Evolutionary conservation across 1,140 invertebrate genomes (phyloP), one percentile per base, ranked within the genome.

Genomic region (Drosophila sulfurigaster): DNA sequence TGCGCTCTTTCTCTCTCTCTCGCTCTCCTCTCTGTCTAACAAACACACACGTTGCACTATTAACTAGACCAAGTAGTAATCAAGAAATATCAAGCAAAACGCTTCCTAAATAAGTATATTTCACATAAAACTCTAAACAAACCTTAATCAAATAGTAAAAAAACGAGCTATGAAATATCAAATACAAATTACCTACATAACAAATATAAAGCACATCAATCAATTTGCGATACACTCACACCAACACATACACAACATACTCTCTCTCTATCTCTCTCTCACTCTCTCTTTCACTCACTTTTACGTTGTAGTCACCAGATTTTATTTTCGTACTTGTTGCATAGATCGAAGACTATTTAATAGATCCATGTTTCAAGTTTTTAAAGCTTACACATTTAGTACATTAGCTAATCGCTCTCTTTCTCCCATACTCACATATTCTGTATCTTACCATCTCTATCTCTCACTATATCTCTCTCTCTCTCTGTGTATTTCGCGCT

Each of bases 151-250:
- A 85, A 54, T 72, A 89, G 71, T 71, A 56, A 66, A 82, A 82
- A 87, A 88, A 80, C 60, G 83, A 88, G 83, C 83, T 88, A 88
- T 88, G 85, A 89, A 89, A 79, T 89, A 89, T 90, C 72, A 89
- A 89, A 75, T 90, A 86, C 87, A 86, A 90, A 86, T 54, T 80
- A 90, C 62, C 60, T 73, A 75, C 85, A 88, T 89, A 88, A 86
- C 73, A 85, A 91, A 89, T 81, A 89, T 68, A 90, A 89, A 90
- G 85, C 85, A 89, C 85, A 89, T 85, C 59, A 75, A 81, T 30
- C 73, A 69, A 75, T 74, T 73, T 80, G 75, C 71, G 5, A 75
- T 8, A 49, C 46, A 75, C 66, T 4, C 57, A 41, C 15, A 30
- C 43, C 62, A 32, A 67, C 64, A 30, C 15, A 54, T 30, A 48